Evolutionary conservation across 2,797 vertebrate genomes (phyloP).

Genomic region (Oreochromis grahami): DNA sequence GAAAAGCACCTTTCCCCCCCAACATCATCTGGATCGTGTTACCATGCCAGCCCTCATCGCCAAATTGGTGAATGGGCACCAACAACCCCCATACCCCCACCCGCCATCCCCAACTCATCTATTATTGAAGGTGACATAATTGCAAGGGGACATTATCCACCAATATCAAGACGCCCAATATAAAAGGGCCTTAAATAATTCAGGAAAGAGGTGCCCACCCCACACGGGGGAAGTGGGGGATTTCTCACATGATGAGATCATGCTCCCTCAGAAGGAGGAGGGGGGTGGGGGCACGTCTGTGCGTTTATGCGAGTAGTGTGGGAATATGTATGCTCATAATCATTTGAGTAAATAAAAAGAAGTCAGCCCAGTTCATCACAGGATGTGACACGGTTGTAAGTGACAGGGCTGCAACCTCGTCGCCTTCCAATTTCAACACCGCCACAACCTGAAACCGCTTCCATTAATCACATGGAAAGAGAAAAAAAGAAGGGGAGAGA

Average conservation of each 20-base stretch:
- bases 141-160: slow-evolving; percentile 35
- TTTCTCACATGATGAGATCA: slow-evolving; percentile 64
- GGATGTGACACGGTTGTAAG: slow-evolving; percentile 14
- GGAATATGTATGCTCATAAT: neutral
- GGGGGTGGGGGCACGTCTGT: neutral
- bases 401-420: slow-evolving; percentile 18
- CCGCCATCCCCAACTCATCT: slow-evolving; percentile 36
- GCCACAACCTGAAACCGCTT: slow-evolving; percentile 8
- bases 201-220: slow-evolving; percentile 40
- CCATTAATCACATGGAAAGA: slow-evolving; percentile 53
- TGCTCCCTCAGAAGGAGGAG: slow-evolving; percentile 28
- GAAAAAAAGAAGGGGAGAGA: neutral
- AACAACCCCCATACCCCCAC: neutral
- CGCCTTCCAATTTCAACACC: neutral
- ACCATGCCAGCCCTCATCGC: slow-evolving; percentile 30
- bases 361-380: slow-evolving; percentile 32
- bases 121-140: slow-evolving; percentile 70
- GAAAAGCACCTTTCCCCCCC: neutral
- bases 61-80: slow-evolving; percentile 34
- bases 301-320: neutral
- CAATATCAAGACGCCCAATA: slow-evolving; percentile 54
- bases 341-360: slow-evolving; percentile 12
- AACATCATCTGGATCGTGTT: slow-evolving; percentile 28
- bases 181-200: slow-evolving; percentile 67
- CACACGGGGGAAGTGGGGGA: neutral